phyloP scores from a whole-genome alignment of 2,113 vertebrate species.

The Muntiacus muntjak region DNA sequence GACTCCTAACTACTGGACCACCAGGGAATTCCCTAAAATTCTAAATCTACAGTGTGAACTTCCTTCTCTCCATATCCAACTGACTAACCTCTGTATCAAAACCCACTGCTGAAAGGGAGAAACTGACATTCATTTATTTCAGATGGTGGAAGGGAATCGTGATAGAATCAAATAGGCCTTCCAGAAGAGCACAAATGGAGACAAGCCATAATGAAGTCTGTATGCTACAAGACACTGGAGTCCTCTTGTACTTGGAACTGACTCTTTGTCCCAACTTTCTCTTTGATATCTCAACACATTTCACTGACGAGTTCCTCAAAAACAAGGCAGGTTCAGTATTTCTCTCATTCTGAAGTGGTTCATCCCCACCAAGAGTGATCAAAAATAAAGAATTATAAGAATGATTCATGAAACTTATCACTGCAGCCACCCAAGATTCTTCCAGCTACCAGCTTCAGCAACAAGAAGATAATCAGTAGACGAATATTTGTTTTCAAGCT shows the following conservation, averaged over 20 bases:
- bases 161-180: not conserved
- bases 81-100: not conserved
- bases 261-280: not conserved
- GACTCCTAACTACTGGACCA: not conserved
- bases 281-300: not conserved
- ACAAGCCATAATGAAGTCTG: not conserved
- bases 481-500: not conserved
- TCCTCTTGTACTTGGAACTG: not conserved
- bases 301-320: not conserved
- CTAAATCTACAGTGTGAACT: not conserved
- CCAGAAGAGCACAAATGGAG: not conserved
- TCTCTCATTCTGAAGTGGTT: not conserved
- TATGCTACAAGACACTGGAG: not conserved
- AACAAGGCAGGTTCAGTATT: not conserved
- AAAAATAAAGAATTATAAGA: conserved; percentile 1
- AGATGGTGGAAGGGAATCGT: not conserved
- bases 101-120: not conserved
- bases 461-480: not conserved
- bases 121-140: not conserved
- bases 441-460: not conserved
- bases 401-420: not conserved
- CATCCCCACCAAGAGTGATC: not conserved
- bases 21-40: not conserved
- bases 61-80: not conserved
- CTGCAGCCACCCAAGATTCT: not conserved